Evolutionary conservation across 2,797 vertebrate species (phyloP).

Genomic region (Valencia hispanica): DNA sequence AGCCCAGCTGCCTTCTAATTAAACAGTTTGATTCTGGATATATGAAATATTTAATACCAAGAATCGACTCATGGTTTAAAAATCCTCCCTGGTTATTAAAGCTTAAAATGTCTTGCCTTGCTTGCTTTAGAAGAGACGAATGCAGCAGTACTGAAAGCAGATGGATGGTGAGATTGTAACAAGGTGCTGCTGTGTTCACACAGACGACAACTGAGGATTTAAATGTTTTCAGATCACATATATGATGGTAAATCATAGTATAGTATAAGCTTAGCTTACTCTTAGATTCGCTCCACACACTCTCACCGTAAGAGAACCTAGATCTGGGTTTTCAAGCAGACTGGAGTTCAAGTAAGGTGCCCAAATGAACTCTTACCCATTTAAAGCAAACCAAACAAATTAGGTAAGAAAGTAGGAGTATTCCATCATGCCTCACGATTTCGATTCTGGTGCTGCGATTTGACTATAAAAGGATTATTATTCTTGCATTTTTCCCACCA

Average conservation of each 20-base stretch:
- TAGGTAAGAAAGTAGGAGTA: not conserved
- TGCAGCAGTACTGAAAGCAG: not conserved
- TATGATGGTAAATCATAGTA: not conserved
- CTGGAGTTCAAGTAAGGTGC: not conserved
- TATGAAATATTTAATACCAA: not conserved
- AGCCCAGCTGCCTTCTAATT: not conserved
- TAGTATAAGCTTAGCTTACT: too few relatives aligned
- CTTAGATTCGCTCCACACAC: not conserved
- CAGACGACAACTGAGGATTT: not conserved
- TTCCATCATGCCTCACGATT: too few relatives aligned
- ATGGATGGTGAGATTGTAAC: not conserved
- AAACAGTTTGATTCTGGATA: not conserved
- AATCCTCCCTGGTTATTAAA: not conserved
- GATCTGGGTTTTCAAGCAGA: too few relatives aligned
- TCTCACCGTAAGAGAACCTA: too few relatives aligned
- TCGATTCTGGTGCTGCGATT: too few relatives aligned
- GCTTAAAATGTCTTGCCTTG: not conserved
- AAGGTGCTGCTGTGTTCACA: not conserved
- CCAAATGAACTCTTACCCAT: not conserved
- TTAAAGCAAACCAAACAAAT: not conserved
- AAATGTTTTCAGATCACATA: not conserved
- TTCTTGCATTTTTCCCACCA: too few relatives aligned
- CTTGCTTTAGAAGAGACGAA: not conserved
- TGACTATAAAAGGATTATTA: too few relatives aligned
- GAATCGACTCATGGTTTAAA: not conserved